Conservation (phyloP, 1,140 invertebrate genomes). For the Heliconius himera region DNA sequence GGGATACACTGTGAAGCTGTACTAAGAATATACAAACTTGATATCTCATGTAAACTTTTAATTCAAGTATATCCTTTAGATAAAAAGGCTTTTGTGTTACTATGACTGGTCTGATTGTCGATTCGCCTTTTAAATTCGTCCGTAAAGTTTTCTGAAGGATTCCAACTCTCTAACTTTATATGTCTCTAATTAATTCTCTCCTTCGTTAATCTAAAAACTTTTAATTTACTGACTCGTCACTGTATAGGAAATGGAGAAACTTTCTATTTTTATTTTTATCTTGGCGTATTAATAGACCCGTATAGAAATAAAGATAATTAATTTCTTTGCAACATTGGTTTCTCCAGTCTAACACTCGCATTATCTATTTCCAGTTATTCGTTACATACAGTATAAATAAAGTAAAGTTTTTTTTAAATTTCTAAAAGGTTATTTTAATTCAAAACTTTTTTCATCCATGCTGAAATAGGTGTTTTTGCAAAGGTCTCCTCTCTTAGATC, state of each 20-base stretch:
- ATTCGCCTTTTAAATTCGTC: conserved; percentile 37
- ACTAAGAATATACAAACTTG: too few relatives aligned
- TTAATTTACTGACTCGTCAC: conserved; percentile 33
- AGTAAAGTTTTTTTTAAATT: background rate
- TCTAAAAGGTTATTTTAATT: conserved; percentile 17
- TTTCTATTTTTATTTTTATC: conserved; percentile 1
- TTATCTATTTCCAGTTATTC: too few relatives aligned
- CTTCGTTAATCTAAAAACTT: conserved; percentile 58
- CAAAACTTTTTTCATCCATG: background rate
- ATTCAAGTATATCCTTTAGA: background rate
- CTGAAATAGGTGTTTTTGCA: background rate
- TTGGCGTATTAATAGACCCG: background rate
- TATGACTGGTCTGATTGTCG: conserved; percentile 30
- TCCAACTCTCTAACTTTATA: conserved; percentile 39
- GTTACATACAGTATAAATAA: too few relatives aligned
- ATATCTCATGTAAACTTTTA: too few relatives aligned
- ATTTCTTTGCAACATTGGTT: too few relatives aligned
- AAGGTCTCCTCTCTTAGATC: conserved; percentile 19
- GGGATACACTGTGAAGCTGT: too few relatives aligned
- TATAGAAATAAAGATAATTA: too few relatives aligned
- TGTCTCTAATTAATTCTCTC: conserved; percentile 64
- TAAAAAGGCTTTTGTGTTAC: conserved; percentile 9
- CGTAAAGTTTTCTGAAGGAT: conserved; percentile 46
- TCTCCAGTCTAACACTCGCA: too few relatives aligned
- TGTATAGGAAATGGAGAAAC: background rate